Conservation (phyloP, 2,888 invertebrate genomes). For the Corbicula japonica region DNA sequence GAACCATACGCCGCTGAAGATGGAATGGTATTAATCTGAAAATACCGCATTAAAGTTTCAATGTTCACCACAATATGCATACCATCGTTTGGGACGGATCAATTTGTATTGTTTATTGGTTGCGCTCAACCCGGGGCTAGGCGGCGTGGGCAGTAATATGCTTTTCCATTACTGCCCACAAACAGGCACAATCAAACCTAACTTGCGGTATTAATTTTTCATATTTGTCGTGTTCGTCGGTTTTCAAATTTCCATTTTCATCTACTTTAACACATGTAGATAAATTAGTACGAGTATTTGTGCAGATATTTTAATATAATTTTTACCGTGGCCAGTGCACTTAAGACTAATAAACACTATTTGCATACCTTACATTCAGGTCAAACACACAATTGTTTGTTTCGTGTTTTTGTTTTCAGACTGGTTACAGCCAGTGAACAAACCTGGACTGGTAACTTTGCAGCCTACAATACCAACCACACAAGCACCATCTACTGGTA, state of each 20-base stretch:
- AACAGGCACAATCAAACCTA: too few relatives aligned
- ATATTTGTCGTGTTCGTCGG: not conserved
- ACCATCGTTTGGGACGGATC: too few relatives aligned
- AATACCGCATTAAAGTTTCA: too few relatives aligned
- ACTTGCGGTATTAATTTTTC: too few relatives aligned
- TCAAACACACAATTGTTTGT: not conserved
- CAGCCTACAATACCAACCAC: constrained; percentile 60
- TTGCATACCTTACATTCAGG: not conserved
- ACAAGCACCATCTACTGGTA: constrained; percentile 61
- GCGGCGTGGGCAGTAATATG: too few relatives aligned
- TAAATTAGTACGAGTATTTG: not conserved
- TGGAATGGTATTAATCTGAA: too few relatives aligned
- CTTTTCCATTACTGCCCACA: too few relatives aligned
- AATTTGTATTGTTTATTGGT: too few relatives aligned
- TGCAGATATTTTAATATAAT: not conserved
- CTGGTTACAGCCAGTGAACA: constrained; percentile 44
- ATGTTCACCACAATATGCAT: too few relatives aligned
- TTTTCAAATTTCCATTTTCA: not conserved
- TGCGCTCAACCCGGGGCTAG: too few relatives aligned
- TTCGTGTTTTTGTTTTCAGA: constrained; percentile 22
- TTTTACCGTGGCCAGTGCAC: not conserved
- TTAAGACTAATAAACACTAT: not conserved
- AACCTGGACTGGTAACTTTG: constrained; percentile 38
- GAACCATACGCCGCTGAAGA: too few relatives aligned
- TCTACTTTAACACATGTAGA: not conserved